phyloP scores from a whole-genome alignment of 2,888 invertebrate genomes.

The Athripsodes cinereus region DNA sequence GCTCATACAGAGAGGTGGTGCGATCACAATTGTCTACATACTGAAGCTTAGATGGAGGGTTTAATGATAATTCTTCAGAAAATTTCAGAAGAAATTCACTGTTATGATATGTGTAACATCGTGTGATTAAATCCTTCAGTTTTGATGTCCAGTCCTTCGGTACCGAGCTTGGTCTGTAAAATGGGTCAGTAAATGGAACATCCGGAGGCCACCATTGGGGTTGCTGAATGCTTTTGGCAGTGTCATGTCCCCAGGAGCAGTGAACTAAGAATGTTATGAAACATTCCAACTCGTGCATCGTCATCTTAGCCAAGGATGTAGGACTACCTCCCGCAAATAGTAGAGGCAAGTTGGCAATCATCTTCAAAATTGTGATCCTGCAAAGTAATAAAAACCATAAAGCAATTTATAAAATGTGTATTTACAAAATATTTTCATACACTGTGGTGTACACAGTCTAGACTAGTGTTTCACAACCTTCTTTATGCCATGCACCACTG shows the following conservation, averaged over 20 bases:
- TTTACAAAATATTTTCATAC: too few species aligned
- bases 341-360: constrained; percentile 69
- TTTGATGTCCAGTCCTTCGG: constrained; percentile 54
- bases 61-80: constrained; percentile 61
- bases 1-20: constrained; percentile 65
- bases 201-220: constrained; percentile 69
- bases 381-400: too few species aligned
- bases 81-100: constrained; percentile 65
- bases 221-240: constrained; percentile 50
- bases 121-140: constrained; percentile 59
- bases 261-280: constrained; percentile 72
- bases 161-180: constrained; percentile 46
- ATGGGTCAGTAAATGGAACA: constrained; percentile 59
- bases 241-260: constrained; percentile 64
- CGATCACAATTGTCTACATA: constrained; percentile 68
- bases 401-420: too few species aligned
- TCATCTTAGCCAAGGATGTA: constrained; percentile 58
- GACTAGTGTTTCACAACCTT: too few species aligned
- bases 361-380: constrained; percentile 31
- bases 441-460: too few species aligned
- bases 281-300: constrained; percentile 57
- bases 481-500: too few species aligned
- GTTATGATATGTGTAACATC: constrained; percentile 67
- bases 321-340: constrained; percentile 67
- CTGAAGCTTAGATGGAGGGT: constrained; percentile 56